Evolutionary conservation across 2,797 vertebrate genomes (phyloP).

Genomic region (Rhabdomys pumilio): DNA sequence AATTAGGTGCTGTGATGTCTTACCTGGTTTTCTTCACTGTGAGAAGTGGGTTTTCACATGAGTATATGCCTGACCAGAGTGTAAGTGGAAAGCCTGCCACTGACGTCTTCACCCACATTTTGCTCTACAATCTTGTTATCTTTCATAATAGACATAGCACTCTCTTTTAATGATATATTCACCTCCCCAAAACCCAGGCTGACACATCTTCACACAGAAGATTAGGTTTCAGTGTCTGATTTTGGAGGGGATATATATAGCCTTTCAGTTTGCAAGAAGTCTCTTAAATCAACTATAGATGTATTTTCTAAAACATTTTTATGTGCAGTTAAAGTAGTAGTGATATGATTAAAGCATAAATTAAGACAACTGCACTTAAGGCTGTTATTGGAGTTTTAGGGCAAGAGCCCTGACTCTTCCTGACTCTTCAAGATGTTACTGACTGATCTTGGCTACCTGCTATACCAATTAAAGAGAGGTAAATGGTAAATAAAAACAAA

Average conservation of each 20-base stretch:
- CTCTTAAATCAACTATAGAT: constrained; percentile 9
- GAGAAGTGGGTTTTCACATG: neutral
- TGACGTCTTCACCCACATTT: too few species aligned
- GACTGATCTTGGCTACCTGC: neutral
- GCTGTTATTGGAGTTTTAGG: neutral
- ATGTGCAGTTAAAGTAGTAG: neutral
- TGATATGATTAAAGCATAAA: neutral
- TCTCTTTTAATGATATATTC: neutral
- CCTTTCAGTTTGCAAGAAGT: neutral
- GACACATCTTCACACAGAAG: neutral
- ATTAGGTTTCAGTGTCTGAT: neutral
- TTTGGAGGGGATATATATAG: neutral
- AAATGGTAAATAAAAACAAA: neutral
- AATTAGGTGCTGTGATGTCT: neutral
- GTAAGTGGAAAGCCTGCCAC: neutral
- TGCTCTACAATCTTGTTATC: neutral
- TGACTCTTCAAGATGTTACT: neutral
- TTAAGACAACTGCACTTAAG: neutral
- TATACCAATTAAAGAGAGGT: neutral
- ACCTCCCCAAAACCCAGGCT: neutral
- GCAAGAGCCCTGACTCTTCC: neutral
- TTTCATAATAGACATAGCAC: neutral
- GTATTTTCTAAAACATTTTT: constrained; percentile 63
- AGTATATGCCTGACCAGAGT: neutral
- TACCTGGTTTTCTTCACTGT: neutral